These are phyloP conservation scores for Trichonephila clavipes DNA, from an alignment of 1,140 invertebrate genomes.

Conservation along the genomic window DNA sequence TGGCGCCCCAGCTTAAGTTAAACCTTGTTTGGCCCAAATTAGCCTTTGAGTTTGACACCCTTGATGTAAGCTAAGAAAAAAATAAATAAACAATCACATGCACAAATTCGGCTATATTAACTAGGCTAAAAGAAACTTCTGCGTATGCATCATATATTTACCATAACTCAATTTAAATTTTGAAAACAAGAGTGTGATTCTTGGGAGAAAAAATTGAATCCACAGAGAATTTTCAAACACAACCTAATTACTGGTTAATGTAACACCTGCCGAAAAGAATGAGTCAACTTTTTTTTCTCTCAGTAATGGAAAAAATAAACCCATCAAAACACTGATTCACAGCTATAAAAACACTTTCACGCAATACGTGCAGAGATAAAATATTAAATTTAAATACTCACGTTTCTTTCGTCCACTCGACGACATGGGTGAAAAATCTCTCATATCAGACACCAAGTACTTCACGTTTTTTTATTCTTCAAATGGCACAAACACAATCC, in stretches of 20 bases:
- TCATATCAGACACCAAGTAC: background rate
- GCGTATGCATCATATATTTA: too few species aligned
- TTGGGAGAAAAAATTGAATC: background rate
- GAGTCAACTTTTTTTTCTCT: background rate
- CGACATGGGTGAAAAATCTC: slow-evolving; percentile 1
- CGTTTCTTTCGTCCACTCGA: slow-evolving; percentile 5
- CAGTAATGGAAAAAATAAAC: background rate
- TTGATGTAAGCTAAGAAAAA: too few species aligned
- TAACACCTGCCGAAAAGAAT: background rate
- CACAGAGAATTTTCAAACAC: background rate
- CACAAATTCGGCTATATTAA: too few species aligned
- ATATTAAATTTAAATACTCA: background rate
- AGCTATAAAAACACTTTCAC: background rate
- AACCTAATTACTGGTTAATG: background rate
- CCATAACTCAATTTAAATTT: too few species aligned
- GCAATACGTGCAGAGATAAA: background rate
- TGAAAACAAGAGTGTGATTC: too few species aligned
- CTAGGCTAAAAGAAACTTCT: too few species aligned
- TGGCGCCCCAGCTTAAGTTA: too few species aligned
- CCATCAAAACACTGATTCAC: background rate
- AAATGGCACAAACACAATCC: background rate
- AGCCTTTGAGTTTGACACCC: too few species aligned
- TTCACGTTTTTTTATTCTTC: background rate
- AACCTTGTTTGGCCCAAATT: too few species aligned
- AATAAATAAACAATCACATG: too few species aligned